Conservation (phyloP, 2,797 vertebrate species). For the Trachurus trachurus region DNA sequence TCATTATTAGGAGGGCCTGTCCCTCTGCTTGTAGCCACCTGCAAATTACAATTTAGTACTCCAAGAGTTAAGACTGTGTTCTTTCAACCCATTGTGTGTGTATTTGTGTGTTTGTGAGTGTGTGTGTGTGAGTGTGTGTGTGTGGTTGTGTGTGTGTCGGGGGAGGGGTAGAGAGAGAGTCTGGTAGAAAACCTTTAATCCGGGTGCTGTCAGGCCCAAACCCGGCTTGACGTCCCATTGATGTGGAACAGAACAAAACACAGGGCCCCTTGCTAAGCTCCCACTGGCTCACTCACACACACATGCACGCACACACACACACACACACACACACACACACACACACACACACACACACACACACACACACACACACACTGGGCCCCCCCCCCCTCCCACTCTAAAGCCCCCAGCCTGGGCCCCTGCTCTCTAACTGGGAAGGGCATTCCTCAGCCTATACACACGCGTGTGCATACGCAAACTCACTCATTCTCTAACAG, state of each 20-base stretch:
- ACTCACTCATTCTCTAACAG: slow-evolving; percentile 35
- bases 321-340: slow-evolving; percentile 39
- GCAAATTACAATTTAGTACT: slow-evolving; percentile 89
- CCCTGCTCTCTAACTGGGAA: slow-evolving; percentile 73
- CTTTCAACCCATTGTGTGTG: slow-evolving; percentile 77
- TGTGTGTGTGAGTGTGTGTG: slow-evolving; percentile 43
- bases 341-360: slow-evolving; percentile 41
- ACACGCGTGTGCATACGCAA: slow-evolving; percentile 57
- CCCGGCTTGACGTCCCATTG: slow-evolving; percentile 91
- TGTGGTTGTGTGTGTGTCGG: slow-evolving; percentile 48
- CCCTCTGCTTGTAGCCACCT: slow-evolving; percentile 81
- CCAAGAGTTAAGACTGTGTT: slow-evolving; percentile 87
- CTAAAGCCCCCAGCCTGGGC: slow-evolving; percentile 77
- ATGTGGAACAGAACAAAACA: slow-evolving; percentile 93
- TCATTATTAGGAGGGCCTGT: slow-evolving; percentile 65
- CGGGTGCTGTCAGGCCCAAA: slow-evolving; percentile 88
- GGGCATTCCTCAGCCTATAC: slow-evolving; percentile 77
- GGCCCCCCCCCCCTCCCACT: slow-evolving; percentile 50
- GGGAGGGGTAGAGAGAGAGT: slow-evolving; percentile 81
- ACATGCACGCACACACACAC: slow-evolving; percentile 43
- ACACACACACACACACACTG: slow-evolving; percentile 41
- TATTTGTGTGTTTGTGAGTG: slow-evolving; percentile 42
- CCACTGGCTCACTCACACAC: slow-evolving; percentile 58
- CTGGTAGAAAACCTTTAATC: slow-evolving; percentile 89
- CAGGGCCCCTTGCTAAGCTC: slow-evolving; percentile 85